Evolutionary conservation across 2,797 vertebrate genomes (phyloP).

Genomic region (Lophius americanus): DNA sequence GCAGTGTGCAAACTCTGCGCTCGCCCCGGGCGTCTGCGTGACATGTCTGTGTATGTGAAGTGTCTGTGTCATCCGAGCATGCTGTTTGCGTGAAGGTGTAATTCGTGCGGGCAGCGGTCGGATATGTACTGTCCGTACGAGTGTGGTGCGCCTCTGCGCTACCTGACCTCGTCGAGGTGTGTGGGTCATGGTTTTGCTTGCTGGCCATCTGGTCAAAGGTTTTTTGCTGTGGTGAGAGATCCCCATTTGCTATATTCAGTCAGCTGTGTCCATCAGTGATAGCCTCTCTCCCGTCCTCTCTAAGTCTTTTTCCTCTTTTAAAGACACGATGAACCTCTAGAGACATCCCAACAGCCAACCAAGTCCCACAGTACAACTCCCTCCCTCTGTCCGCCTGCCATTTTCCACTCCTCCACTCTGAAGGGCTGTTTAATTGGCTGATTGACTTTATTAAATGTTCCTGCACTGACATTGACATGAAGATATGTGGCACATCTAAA

Average conservation of each 20-base stretch:
- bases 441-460: constrained; percentile 30
- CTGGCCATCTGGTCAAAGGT: constrained; percentile 59
- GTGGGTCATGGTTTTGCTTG: constrained; percentile 54
- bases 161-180: constrained; percentile 50
- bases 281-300: constrained; percentile 59
- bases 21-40: constrained; percentile 48
- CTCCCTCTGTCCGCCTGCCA: constrained; percentile 68
- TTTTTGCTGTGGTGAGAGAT: constrained; percentile 77
- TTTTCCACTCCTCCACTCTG: constrained; percentile 70
- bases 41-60: constrained; percentile 45
- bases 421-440: constrained; percentile 48
- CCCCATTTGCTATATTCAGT: constrained; percentile 74
- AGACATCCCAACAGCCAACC: constrained; percentile 81
- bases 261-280: constrained; percentile 66
- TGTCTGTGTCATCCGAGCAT: constrained; percentile 52
- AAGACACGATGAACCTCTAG: constrained; percentile 71
- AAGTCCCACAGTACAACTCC: constrained; percentile 65
- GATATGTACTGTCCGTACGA: constrained; percentile 56
- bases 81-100: constrained; percentile 58
- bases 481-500: constrained; percentile 11
- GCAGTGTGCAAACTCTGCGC: constrained; percentile 43
- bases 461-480: constrained; percentile 11
- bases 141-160: constrained; percentile 31
- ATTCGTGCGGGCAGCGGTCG: constrained; percentile 64
- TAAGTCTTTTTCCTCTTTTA: constrained; percentile 75